phyloP scores from a whole-genome alignment of 2,797 vertebrate species.

The Epinephelus awoara region DNA sequence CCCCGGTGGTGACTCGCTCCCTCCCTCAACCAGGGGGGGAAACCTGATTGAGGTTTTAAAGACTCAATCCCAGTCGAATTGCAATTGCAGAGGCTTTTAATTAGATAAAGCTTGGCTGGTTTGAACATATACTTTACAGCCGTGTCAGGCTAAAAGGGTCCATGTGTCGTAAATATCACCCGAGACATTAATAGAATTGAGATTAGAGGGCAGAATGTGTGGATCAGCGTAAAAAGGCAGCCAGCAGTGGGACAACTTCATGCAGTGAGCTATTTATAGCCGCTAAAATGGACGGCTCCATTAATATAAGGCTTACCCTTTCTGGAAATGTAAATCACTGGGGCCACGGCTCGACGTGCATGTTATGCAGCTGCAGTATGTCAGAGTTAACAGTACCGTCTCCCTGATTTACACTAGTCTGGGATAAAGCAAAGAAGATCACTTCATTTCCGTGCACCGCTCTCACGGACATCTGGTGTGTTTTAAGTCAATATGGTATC shows the following conservation, averaged over 20 bases:
- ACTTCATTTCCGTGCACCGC: slow-evolving; percentile 33
- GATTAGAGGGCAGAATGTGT: slow-evolving; percentile 81
- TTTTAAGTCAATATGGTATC: slow-evolving; percentile 46
- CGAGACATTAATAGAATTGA: slow-evolving; percentile 83
- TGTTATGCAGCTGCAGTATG: slow-evolving; percentile 72
- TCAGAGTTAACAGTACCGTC: slow-evolving; percentile 56
- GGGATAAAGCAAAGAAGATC: slow-evolving; percentile 35
- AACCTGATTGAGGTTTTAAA: slow-evolving; percentile 81
- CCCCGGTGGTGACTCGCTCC: slow-evolving; percentile 57
- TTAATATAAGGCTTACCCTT: slow-evolving; percentile 82
- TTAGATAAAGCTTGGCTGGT: slow-evolving; percentile 84
- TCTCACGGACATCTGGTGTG: slow-evolving; percentile 31
- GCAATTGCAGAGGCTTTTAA: slow-evolving; percentile 84
- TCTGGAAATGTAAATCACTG: slow-evolving; percentile 82
- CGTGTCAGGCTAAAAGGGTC: slow-evolving; percentile 79
- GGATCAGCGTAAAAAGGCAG: slow-evolving; percentile 77
- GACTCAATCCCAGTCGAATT: slow-evolving; percentile 80
- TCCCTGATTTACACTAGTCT: slow-evolving; percentile 60
- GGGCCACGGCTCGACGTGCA: slow-evolving; percentile 56
- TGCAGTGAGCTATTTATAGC: slow-evolving; percentile 81
- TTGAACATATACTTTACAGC: slow-evolving; percentile 82
- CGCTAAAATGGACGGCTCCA: slow-evolving; percentile 73
- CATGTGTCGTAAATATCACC: slow-evolving; percentile 80
- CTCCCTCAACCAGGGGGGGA: slow-evolving; percentile 25
- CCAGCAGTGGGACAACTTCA: slow-evolving; percentile 67